Evolutionary conservation across 2,797 vertebrate species (phyloP).

Genomic region (Myotis findleyi): DNA sequence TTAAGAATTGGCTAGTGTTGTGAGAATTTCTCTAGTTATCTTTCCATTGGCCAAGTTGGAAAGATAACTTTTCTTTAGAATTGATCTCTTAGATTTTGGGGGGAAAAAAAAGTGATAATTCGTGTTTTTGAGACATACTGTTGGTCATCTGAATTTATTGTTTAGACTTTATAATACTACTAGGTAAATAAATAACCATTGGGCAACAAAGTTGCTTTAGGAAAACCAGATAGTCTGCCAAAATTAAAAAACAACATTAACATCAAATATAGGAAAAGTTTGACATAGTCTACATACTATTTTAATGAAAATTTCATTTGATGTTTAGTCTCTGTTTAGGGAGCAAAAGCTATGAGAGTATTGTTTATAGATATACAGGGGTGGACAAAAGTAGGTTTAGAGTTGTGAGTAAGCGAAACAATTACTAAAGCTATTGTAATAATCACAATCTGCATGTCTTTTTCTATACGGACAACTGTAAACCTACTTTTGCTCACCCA

Average conservation of each 20-base stretch:
- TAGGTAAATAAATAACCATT: slow-evolving; percentile 43
- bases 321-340: neutral
- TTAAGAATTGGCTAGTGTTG: slow-evolving; percentile 74
- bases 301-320: slow-evolving; percentile 35
- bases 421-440: neutral
- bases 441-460: neutral
- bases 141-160: slow-evolving; percentile 29
- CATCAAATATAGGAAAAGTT: neutral
- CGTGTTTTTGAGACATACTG: neutral
- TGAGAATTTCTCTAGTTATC: slow-evolving; percentile 67
- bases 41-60: neutral
- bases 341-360: neutral
- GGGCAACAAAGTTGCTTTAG: neutral
- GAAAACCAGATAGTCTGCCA: neutral
- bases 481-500: neutral
- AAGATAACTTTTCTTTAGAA: slow-evolving; percentile 39
- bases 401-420: neutral
- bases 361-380: neutral
- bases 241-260: neutral
- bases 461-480: neutral
- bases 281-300: neutral
- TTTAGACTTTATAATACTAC: neutral
- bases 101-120: slow-evolving; percentile 7
- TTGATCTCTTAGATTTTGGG: neutral
- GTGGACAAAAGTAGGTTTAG: neutral